Evolutionary conservation across 2,888 invertebrate genomes (phyloP).

Genomic region (Brenthis daphne): DNA sequence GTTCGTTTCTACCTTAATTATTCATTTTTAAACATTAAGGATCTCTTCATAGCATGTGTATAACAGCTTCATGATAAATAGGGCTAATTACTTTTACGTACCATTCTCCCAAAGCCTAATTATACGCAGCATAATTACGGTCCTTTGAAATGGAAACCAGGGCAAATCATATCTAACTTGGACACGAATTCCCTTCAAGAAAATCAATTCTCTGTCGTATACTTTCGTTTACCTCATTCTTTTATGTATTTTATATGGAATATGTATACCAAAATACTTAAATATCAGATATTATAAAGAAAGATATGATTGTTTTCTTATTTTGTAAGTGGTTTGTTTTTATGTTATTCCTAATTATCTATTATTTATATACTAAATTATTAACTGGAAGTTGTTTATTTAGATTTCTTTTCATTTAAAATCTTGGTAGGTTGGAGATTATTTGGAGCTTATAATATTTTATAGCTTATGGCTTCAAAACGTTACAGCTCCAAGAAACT

Average conservation of each 20-base stretch:
- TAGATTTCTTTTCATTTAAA: too few species aligned
- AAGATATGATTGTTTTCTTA: too few species aligned
- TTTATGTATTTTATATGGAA: not conserved
- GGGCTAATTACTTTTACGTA: conserved; percentile 30
- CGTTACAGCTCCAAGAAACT: too few species aligned
- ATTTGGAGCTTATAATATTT: too few species aligned
- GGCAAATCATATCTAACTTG: conserved; percentile 13
- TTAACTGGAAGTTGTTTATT: too few species aligned
- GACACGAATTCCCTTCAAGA: conserved; percentile 6
- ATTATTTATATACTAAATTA: too few species aligned
- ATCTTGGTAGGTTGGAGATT: too few species aligned
- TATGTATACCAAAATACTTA: not conserved
- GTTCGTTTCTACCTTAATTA: conserved; percentile 16
- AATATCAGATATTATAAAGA: too few species aligned
- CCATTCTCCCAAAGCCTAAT: conserved; percentile 27
- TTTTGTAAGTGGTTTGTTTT: too few species aligned
- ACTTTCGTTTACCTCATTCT: not conserved
- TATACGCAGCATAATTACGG: conserved; percentile 27
- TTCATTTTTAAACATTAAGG: conserved; percentile 32
- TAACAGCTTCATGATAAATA: conserved; percentile 26
- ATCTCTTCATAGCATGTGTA: conserved; percentile 24
- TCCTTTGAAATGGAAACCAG: conserved; percentile 25
- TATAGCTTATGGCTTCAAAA: too few species aligned
- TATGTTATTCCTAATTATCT: too few species aligned
- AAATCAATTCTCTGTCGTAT: not conserved